These are phyloP conservation scores for Pheosia tremula DNA, from an alignment of 2,888 invertebrate species.

Conservation along the genomic window DNA sequence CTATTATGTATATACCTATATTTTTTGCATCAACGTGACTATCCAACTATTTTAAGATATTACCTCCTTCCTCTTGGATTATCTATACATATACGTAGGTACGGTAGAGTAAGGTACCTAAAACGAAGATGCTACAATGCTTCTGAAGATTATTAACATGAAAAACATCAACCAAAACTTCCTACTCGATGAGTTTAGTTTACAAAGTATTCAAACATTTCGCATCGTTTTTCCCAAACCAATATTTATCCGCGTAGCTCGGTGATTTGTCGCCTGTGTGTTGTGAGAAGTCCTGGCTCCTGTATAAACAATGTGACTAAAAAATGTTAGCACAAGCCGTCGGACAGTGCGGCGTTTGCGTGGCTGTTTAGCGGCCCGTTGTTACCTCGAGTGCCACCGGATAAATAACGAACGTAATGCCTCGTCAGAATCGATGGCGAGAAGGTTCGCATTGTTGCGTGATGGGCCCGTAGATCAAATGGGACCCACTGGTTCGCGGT, in stretches of 20 bases:
- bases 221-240: slow-evolving; percentile 17
- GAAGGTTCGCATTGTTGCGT: slow-evolving; percentile 66
- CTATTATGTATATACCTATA: too few species aligned
- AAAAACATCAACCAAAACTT: too few species aligned
- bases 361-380: slow-evolving; percentile 68
- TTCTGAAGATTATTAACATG: too few species aligned
- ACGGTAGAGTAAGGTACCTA: too few species aligned
- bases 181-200: neutral
- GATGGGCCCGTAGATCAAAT: slow-evolving; percentile 41
- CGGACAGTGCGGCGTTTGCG: slow-evolving; percentile 58
- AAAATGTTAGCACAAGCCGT: slow-evolving; percentile 62
- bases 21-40: too few species aligned
- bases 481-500: slow-evolving; percentile 6
- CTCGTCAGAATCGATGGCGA: slow-evolving; percentile 56
- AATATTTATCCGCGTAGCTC: slow-evolving; percentile 30
- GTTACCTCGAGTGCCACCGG: slow-evolving; percentile 67
- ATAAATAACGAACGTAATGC: slow-evolving; percentile 64
- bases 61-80: too few species aligned
- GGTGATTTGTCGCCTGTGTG: slow-evolving; percentile 47
- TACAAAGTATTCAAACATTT: slow-evolving; percentile 11
- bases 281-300: slow-evolving; percentile 53
- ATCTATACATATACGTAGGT: too few species aligned
- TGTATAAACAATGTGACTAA: slow-evolving; percentile 48
- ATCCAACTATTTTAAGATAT: too few species aligned
- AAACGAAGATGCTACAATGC: too few species aligned